phyloP scores from a whole-genome alignment of 23 tunicate genomes.

The Aplidium turbinatum region DNA sequence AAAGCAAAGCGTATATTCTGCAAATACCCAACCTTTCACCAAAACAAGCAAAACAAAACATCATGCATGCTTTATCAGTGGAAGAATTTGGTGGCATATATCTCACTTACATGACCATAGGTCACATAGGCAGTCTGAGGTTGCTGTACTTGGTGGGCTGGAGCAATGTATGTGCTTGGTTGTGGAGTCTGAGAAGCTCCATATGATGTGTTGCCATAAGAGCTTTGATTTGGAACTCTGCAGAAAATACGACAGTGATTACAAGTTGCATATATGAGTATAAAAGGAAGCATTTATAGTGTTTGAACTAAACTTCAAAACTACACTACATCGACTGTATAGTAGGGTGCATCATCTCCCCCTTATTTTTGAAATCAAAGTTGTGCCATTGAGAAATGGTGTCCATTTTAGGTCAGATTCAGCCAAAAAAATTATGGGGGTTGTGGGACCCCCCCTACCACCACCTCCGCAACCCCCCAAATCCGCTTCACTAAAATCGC shows the following conservation, averaged over 20 bases:
- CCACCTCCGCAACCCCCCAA: too few relatives aligned
- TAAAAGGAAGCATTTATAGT: neutral
- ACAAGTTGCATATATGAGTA: neutral
- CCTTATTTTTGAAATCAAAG: too few relatives aligned
- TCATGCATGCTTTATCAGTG: too few relatives aligned
- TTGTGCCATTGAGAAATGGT: too few relatives aligned
- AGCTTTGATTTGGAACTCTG: constrained; percentile 12
- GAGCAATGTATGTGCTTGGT: neutral
- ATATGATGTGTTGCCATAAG: constrained; percentile 18
- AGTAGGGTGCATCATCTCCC: neutral
- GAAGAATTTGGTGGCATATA: neutral
- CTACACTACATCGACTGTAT: neutral
- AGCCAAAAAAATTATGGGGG: neutral
- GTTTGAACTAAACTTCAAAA: neutral
- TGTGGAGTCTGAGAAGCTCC: constrained; percentile 21
- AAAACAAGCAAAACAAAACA: too few relatives aligned
- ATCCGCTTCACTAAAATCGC: too few relatives aligned
- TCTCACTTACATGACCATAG: constrained; percentile 26
- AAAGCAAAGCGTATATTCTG: too few relatives aligned
- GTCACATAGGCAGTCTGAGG: constrained; percentile 43
- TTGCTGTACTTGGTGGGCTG: constrained; percentile 22
- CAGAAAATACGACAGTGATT: neutral
- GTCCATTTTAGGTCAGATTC: too few relatives aligned
- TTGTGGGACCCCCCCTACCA: too few relatives aligned
- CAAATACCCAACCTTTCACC: too few relatives aligned